A percentile compares a stretch with the other conserved stretches of the same genome.
Conservation (phyloP, 2,888 invertebrate genomes). For the Epirrhoe alternata region DNA sequence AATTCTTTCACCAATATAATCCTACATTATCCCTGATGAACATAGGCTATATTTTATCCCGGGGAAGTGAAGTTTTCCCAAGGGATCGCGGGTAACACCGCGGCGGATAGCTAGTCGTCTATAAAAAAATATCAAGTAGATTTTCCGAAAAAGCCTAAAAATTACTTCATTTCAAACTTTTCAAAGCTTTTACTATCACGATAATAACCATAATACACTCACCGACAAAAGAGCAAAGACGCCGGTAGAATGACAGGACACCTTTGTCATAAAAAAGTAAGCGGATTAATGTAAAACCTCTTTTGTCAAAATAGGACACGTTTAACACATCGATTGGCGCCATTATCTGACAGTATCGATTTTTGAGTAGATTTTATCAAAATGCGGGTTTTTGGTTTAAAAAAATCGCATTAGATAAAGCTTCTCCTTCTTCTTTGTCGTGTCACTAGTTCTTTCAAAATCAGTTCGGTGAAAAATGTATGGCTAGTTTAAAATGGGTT, state of each 20-base stretch:
- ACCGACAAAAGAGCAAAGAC: conserved; percentile 48
- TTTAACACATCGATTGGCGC: conserved; percentile 76
- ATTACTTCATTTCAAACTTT: conserved; percentile 20
- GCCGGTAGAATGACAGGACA: conserved; percentile 49
- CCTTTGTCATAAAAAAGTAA: conserved; percentile 51
- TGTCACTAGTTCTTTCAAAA: no score
- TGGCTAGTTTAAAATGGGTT: no score
- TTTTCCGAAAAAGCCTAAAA: conserved; percentile 7
- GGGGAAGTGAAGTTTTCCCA: no score
- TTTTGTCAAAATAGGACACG: conserved; percentile 68
- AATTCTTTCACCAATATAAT: no score
- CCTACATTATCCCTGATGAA: no score
- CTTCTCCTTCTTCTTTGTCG: no score
- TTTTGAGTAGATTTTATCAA: conserved; percentile 34
- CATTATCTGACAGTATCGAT: conserved; percentile 49
- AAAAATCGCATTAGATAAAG: not conserved
- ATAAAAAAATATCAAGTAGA: no score
- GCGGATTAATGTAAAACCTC: conserved; percentile 66
- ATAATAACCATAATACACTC: conserved; percentile 29
- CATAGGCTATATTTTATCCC: no score
- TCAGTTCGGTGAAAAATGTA: no score
- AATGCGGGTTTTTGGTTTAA: not conserved
- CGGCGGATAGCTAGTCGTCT: no score
- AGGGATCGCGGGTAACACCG: no score
- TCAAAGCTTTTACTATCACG: conserved; percentile 25